Evolutionary conservation across 2,888 invertebrate genomes (phyloP), one percentile per base, ranked within the genome.

Genomic region (Acronicta leporina): DNA sequence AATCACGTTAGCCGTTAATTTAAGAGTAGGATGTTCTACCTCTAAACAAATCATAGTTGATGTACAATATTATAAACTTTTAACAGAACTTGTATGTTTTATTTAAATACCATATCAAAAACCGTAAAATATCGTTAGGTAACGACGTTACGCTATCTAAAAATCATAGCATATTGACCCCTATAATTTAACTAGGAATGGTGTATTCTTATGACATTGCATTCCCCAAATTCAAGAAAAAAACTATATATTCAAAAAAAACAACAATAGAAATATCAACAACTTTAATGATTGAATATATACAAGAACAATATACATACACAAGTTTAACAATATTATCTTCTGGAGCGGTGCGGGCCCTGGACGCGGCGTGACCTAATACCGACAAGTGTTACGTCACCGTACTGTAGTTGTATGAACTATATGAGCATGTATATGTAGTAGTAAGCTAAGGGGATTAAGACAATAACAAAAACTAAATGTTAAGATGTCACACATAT

Each of bases 21-120:
- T 92, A 92, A 92, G 89, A 88, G 93, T 93, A 94, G 93, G 91
- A 90, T 92, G 92, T 92, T 93, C 94, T 94, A 94, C 94, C 94
- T 94, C 94, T 93, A 93, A 92, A 92, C 89, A 90, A 91, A 91
- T 86, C 86, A 92, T 94, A 94, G 92, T 94, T 92, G 94, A 92
- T 94, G 93, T 94, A 93, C 92, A 93, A 92, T 91, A 77, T 78
- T 77, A 91, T 89, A 92, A 92, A 92, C 92, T 92, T 93, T 94
- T 93, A 93, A 93, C 92, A 92, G 87, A 85, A 79, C 51, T 64
- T 73, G 78, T 63, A 20, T 20, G 56, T 84, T 83, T 86, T 72
- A 80, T 86, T 87, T 81, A 15, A 9, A 46, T 44, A 6, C 35
- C 45, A 48, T 50, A 20, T 7, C 11, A 1, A 33, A 33, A 33